Base-by-base conservation (phyloP, 2,888 invertebrate species). In the Stegana nigrithorax region DNA sequence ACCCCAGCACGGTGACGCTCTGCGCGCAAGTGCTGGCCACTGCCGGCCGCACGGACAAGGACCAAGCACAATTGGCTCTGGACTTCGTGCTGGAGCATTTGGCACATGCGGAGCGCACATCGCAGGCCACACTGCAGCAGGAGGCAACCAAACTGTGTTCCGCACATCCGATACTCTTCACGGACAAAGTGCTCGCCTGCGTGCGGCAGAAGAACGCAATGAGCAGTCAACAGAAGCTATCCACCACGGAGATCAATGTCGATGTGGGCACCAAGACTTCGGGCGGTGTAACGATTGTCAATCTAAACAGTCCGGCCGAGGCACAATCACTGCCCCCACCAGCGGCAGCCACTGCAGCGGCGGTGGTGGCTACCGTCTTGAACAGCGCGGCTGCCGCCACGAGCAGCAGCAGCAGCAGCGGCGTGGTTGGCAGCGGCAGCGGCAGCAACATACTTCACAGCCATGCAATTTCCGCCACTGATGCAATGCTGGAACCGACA, bases 121-220 rank as follows among this genome's bases (percentile, higher is more conserved):
- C 91, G 64, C 92, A 94, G 81, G 91, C 92, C 39, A 89, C 91
- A 26, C 86, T 95, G 68, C 86, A 95, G 76, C 89, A 92, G 66
- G 94, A 94, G 83, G 93, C 95, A 47, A 92, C 94, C 4, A 88
- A 91, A 21, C 88, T 96, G 23, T 93, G 93, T 82, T 91, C 93
- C 79, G 91, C 91, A 56, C 92, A 92, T 87, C 95, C 94, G 7
- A 89, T 91, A 56, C 88, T 95, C 53, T 92, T 95, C 83, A 92
- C 92, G 2, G 93, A 93, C 81, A 91, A 91, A 77, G 90, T 94
- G 81, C 88, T 95, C 64, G 89, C 90, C 21, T 92, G 92, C 70
- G 91, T 93, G 62, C 85, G 91, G 25, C 91, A 91, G 71, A 89
- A 91, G 75, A 89, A 89, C 82, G 84, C 85, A 23, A 85, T 87